These are phyloP conservation scores for Seriola quinqueradiata DNA, from an alignment of 2,113 vertebrate genomes.

Conservation along the genomic window DNA sequence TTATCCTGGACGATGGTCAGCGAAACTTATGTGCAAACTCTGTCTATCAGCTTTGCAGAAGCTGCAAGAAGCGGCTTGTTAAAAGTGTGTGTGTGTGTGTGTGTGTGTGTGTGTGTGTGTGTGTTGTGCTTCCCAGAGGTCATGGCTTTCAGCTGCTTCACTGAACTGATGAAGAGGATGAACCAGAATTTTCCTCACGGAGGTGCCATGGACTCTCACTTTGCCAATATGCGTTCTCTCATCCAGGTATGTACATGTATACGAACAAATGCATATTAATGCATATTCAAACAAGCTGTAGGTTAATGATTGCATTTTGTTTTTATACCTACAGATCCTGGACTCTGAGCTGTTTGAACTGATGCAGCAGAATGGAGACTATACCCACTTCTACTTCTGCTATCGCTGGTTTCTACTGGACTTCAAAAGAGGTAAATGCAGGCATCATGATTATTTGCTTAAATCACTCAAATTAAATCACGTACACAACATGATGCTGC, in stretches of 20 bases:
- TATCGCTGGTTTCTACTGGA: constrained; percentile 99
- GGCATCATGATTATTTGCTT: not conserved
- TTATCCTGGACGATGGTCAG: constrained; percentile 97
- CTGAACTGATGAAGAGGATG: constrained; percentile 99
- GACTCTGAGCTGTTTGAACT: constrained; percentile 98
- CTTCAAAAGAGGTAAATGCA: constrained; percentile 92
- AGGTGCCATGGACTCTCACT: constrained; percentile 98
- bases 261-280: not conserved
- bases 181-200: constrained; percentile 98
- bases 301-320: not conserved
- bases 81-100: not conserved
- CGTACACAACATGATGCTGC: not conserved
- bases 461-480: not conserved
- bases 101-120: constrained; percentile 17
- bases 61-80: not conserved
- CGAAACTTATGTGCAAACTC: constrained; percentile 39
- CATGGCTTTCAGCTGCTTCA: constrained; percentile 97
- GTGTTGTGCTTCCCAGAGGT: constrained; percentile 86
- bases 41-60: not conserved
- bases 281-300: not conserved
- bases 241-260: constrained; percentile 89
- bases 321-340: constrained; percentile 87
- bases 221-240: constrained; percentile 98
- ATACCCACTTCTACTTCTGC: constrained; percentile 99
- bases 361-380: constrained; percentile 99